Evolutionary conservation across 2,888 invertebrate species (phyloP).

Genomic region (Drosophila tripunctata): DNA sequence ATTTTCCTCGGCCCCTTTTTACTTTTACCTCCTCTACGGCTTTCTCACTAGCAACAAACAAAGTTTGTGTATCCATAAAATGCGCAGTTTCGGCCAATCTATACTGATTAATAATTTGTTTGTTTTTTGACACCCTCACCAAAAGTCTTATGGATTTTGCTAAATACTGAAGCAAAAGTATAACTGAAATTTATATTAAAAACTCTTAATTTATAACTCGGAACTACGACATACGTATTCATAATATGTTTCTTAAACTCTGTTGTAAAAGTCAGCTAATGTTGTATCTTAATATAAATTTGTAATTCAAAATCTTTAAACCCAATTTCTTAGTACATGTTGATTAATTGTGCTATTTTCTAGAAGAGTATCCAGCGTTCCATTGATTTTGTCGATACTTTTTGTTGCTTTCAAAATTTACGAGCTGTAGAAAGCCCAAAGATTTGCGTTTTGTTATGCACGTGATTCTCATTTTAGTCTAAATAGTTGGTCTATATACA

Average conservation of each 20-base stretch:
- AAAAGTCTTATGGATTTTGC: background rate
- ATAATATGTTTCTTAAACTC: too few species aligned
- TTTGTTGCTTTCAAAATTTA: background rate
- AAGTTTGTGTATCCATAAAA: constrained; percentile 13
- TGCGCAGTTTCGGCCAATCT: constrained; percentile 19
- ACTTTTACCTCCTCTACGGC: background rate
- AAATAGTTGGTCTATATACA: background rate
- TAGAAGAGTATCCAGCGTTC: background rate
- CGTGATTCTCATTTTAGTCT: background rate
- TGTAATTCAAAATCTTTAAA: too few species aligned
- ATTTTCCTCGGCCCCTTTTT: too few species aligned
- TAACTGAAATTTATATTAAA: too few species aligned
- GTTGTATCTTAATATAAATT: too few species aligned
- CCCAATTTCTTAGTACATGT: too few species aligned
- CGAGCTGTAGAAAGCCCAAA: background rate
- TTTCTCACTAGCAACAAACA: background rate
- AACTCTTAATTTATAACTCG: too few species aligned
- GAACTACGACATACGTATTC: too few species aligned
- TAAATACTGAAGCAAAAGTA: too few species aligned
- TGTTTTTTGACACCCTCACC: background rate
- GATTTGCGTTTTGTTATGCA: background rate
- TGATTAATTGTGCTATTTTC: background rate
- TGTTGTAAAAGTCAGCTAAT: too few species aligned
- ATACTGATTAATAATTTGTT: constrained; percentile 6
- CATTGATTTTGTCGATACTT: background rate